Percentiles rank a stretch among this genome's conserved stretches.
Evolutionary conservation across 1,140 invertebrate genomes (phyloP).

Genomic region (Camponotus vicinus): DNA sequence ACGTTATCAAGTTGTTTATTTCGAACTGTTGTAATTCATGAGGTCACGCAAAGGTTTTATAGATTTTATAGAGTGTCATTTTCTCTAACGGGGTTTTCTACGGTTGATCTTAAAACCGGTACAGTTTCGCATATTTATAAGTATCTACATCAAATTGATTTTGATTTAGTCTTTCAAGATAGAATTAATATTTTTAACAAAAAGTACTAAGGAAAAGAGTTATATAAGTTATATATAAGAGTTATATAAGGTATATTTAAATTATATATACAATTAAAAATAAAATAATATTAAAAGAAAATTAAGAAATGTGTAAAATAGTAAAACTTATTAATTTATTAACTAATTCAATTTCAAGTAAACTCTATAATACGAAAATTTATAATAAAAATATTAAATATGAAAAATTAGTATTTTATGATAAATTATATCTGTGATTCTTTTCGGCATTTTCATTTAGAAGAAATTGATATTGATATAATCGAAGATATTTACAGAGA

Average conservation of each 20-base stretch:
- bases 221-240: no score
- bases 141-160: neutral
- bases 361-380: neutral
- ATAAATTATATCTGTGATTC: neutral
- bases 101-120: conserved; percentile 14
- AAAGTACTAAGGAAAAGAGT: neutral
- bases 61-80: neutral
- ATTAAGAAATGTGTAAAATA: neutral
- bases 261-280: neutral
- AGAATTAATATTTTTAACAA: neutral
- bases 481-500: neutral
- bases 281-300: neutral
- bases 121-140: neutral
- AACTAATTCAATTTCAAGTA: neutral
- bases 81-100: conserved; percentile 20
- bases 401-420: neutral
- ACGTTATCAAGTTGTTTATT: neutral
- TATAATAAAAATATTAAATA: neutral
- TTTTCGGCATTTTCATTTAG: neutral
- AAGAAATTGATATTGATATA: neutral
- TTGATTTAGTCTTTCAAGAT: neutral
- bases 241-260: no score
- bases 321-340: neutral
- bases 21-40: neutral
- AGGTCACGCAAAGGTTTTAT: neutral